Evolutionary conservation across 2,888 invertebrate genomes (phyloP), one percentile per base, ranked within the genome.

Genomic region (Macrosoma leucophasiata): DNA sequence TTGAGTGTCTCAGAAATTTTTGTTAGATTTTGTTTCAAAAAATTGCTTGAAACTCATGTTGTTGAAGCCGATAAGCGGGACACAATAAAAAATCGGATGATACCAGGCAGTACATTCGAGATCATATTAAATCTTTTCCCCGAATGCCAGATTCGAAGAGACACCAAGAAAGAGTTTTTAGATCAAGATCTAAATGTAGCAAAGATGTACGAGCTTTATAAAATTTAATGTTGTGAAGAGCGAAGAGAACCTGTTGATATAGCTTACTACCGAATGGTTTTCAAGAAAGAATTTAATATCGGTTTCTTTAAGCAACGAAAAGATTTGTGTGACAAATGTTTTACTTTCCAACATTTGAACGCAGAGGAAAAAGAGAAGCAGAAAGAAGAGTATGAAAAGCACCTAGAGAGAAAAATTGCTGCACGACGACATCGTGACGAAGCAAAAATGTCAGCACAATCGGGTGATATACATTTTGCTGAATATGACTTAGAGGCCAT

Each of bases 401-500:
- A 39, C 21, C 24, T 33, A 28, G 25, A 32, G 18, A 32, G 35
- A 39, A 39, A 34, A 36, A 23, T 36, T 32, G 20, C 18, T 27
- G 33, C 42, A 21, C 19, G 39, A 31, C 23, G 28, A 38, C 38
- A 43, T 33, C 25, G 33, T 10, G 35, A 42, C 29, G 42, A 42
- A 36, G 38, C 40, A 5, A 46, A 42, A 30, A 23, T 17, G 13
- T 29, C 10, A 29, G 46, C 46, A 20, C 30, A 36, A 15, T 33
- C 22, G 20, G 41, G 34, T 38, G 31, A 36, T 24, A 34, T 29
- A 36, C 36, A 43, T 28, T 43, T 43, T 14, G 41, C 20, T 29
- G 40, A 46, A 30, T 41, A 36, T 36, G 41, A 41, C 20, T 33
- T 41, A 18, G 33, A 40, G 24, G 37, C 43, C 9, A 42, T 41